Conservation (phyloP, 2,113 vertebrate species). For the Vulpes ferrilata region DNA sequence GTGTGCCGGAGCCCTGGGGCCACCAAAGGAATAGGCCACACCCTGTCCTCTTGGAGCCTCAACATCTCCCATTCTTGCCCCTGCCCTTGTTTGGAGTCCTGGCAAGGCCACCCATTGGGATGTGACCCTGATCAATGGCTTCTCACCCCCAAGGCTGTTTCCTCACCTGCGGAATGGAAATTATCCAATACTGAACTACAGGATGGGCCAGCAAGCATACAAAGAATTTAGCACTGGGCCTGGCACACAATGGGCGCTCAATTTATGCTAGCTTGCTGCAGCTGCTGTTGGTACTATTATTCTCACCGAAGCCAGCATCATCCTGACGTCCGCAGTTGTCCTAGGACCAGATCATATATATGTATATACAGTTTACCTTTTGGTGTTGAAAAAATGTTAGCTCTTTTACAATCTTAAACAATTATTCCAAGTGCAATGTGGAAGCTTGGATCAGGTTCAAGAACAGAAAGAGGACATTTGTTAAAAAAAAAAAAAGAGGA, state of each 20-base stretch:
- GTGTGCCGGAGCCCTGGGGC: not conserved
- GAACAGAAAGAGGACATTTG: not conserved
- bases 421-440: not conserved
- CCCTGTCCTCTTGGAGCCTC: not conserved
- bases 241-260: not conserved
- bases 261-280: not conserved
- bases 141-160: not conserved
- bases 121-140: not conserved
- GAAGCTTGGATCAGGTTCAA: too few relatives aligned
- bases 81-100: not conserved
- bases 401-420: not conserved
- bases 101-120: too few relatives aligned
- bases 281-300: not conserved
- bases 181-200: not conserved
- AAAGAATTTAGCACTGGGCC: not conserved
- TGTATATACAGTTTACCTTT: not conserved
- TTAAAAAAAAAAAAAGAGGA: not conserved
- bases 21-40: not conserved
- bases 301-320: fast-evolving
- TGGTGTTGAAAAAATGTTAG: not conserved
- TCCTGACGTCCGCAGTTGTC: slow-evolving; percentile 71
- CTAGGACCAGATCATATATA: slow-evolving; percentile 58
- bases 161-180: not conserved
- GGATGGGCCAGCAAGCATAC: not conserved
- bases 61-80: not conserved